Evolutionary conservation across 2,113 vertebrate species (phyloP).

Genomic region (Percopsis transmontana): DNA sequence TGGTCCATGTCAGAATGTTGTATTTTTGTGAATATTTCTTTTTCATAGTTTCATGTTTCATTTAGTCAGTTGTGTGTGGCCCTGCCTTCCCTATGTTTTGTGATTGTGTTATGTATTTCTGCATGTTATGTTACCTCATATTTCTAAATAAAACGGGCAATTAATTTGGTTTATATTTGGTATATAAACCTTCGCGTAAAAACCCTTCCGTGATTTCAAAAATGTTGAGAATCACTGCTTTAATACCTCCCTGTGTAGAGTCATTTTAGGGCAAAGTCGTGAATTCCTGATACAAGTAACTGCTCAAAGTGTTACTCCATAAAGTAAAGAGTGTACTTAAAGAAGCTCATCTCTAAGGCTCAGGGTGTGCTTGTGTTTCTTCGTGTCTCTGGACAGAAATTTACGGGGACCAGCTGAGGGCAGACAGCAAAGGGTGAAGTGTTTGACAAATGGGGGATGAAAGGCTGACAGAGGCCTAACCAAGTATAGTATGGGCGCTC

Average conservation of each 20-base stretch:
- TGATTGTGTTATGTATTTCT: too few relatives aligned
- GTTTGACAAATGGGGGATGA: slow-evolving; percentile 32
- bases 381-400: slow-evolving; percentile 1
- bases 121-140: too few relatives aligned
- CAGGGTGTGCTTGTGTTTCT: slow-evolving; percentile 2
- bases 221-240: too few relatives aligned
- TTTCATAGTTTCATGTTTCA: too few relatives aligned
- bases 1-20: background rate
- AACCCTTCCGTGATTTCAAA: background rate
- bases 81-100: too few relatives aligned
- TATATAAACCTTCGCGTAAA: too few relatives aligned
- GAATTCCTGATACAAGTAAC: slow-evolving; percentile 41
- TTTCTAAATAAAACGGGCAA: too few relatives aligned
- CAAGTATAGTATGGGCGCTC: too few relatives aligned
- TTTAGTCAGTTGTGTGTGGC: too few relatives aligned
- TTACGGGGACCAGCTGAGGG: slow-evolving; percentile 24
- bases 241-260: slow-evolving; percentile 54
- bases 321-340: slow-evolving; percentile 62
- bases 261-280: slow-evolving; percentile 37
- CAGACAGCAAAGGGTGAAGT: background rate
- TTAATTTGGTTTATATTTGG: too few relatives aligned
- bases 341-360: slow-evolving; percentile 27
- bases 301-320: slow-evolving; percentile 53
- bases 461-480: slow-evolving; percentile 11
- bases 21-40: background rate